Percentiles rank a stretch among this genome's conserved stretches.
Evolutionary conservation across 92 coral and sea anemone genomes (phyloP).

Genomic region (Epizoanthus fatuus): DNA sequence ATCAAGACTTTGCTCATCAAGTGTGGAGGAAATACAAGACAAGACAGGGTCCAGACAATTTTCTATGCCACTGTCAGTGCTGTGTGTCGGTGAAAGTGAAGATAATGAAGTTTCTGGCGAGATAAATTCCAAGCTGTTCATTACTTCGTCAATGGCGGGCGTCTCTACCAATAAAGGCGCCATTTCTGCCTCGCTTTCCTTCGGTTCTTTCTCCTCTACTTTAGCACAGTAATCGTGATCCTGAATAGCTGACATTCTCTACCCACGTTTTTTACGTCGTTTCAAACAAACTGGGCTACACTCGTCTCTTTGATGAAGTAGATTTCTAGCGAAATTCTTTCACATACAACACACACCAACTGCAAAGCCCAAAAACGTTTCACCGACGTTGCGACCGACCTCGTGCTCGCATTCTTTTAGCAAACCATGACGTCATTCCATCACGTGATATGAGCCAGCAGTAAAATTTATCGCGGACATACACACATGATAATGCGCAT

Average conservation of each 20-base stretch:
- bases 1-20: conserved; percentile 51
- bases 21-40: conserved; percentile 55
- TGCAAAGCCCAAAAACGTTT: conserved; percentile 56
- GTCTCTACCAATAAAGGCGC: conserved; percentile 44
- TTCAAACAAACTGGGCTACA: background rate
- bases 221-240: conserved; percentile 92
- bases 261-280: background rate
- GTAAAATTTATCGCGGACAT: conserved; percentile 5
- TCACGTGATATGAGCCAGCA: conserved; percentile 53
- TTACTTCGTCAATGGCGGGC: conserved; percentile 23
- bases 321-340: background rate
- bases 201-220: conserved; percentile 21
- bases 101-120: conserved; percentile 26
- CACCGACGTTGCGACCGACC: conserved; percentile 67
- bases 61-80: conserved; percentile 96
- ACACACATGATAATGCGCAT: background rate
- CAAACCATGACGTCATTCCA: conserved; percentile 68
- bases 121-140: background rate
- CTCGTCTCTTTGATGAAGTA: background rate
- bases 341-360: background rate
- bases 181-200: conserved; percentile 26
- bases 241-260: conserved; percentile 27
- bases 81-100: conserved; percentile 92
- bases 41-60: conserved; percentile 67
- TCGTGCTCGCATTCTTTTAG: conserved; percentile 32